These are phyloP conservation scores for Pogonus chalceus DNA, from an alignment of 1,140 invertebrate species.

Conservation along the genomic window DNA sequence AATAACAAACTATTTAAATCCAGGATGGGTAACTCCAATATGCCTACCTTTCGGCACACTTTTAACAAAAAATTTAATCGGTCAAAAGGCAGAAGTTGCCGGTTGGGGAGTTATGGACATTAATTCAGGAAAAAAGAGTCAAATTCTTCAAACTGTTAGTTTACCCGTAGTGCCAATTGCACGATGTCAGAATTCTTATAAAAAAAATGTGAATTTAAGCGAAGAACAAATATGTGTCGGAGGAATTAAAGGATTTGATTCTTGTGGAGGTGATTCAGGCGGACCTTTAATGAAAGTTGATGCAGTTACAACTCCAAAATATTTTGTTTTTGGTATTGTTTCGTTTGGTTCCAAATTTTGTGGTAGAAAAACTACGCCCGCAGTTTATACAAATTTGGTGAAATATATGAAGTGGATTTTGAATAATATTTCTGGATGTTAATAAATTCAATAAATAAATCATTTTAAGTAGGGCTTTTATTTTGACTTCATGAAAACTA, in stretches of 20 bases:
- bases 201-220: neutral
- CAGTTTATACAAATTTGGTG: constrained; percentile 44
- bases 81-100: constrained; percentile 40
- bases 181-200: constrained; percentile 12
- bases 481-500: too few relatives aligned
- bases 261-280: constrained; percentile 49
- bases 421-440: constrained; percentile 26
- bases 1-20: constrained; percentile 14
- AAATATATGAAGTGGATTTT: constrained; percentile 44
- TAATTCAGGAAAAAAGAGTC: constrained; percentile 21
- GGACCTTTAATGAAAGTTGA: constrained; percentile 52
- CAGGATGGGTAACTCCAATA: constrained; percentile 38
- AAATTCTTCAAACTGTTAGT: constrained; percentile 26
- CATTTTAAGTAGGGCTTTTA: too few relatives aligned
- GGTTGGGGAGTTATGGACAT: constrained; percentile 39
- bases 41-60: constrained; percentile 38
- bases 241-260: constrained; percentile 31
- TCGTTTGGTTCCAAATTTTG: constrained; percentile 55
- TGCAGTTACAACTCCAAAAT: constrained; percentile 31
- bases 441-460: too few relatives aligned
- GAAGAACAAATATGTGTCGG: constrained; percentile 29
- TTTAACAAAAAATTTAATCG: constrained; percentile 29
- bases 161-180: constrained; percentile 13
- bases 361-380: constrained; percentile 36
- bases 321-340: constrained; percentile 53